Evolutionary conservation across 2,113 vertebrate species (phyloP).

Genomic region (Cynoglossus semilaevis): DNA sequence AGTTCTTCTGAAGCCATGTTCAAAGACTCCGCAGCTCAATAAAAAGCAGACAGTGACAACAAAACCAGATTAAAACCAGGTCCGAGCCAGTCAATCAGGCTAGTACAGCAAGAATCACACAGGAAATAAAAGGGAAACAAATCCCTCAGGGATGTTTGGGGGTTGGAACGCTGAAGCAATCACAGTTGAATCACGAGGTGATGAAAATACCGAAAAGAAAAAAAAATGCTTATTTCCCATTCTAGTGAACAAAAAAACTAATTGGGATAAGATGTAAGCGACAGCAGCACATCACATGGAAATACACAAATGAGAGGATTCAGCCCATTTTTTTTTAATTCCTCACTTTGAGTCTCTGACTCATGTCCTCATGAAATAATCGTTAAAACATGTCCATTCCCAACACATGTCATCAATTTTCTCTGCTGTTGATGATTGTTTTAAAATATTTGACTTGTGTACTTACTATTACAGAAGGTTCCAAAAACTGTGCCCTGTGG

Average conservation of each 20-base stretch:
- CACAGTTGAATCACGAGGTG: background rate
- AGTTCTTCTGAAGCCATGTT: background rate
- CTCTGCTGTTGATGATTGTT: too few relatives aligned
- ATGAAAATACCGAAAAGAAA: background rate
- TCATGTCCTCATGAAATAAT: background rate
- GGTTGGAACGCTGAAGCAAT: background rate
- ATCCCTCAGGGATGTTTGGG: background rate
- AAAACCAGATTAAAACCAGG: slow-evolving; percentile 16
- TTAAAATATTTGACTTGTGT: background rate
- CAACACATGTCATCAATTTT: background rate
- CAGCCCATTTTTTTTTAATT: background rate
- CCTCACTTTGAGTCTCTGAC: too few relatives aligned
- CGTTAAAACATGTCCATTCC: background rate
- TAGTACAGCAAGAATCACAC: background rate
- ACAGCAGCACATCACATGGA: background rate
- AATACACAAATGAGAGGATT: background rate
- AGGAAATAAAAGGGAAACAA: background rate
- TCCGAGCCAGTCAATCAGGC: slow-evolving; percentile 1
- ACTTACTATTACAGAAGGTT: background rate
- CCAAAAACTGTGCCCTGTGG: background rate
- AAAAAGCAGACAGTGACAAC: slow-evolving; percentile 9
- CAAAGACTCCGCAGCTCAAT: background rate
- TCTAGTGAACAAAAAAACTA: background rate
- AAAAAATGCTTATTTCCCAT: too few relatives aligned
- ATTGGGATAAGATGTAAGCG: background rate